Percentiles rank a stretch among this genome's conserved stretches.
Conservation (phyloP, 1,140 invertebrate species). For the Drosophila murphyi region DNA sequence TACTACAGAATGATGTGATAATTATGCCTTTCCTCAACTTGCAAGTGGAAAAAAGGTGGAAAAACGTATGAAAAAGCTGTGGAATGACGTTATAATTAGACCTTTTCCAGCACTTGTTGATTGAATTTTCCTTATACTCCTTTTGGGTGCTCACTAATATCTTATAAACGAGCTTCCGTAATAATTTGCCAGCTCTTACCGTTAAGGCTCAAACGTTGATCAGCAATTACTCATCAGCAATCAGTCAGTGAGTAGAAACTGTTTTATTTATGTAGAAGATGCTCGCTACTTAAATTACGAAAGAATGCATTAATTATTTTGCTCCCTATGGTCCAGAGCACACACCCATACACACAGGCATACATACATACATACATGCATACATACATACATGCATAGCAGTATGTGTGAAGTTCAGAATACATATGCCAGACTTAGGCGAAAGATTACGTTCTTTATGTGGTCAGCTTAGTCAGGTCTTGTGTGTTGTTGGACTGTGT, state of each 20-base stretch:
- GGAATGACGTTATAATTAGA: too few relatives aligned
- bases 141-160: neutral
- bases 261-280: constrained; percentile 4
- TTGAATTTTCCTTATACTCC: neutral
- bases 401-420: constrained; percentile 18
- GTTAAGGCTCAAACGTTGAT: neutral
- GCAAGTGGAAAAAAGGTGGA: too few relatives aligned
- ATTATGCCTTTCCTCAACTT: too few relatives aligned
- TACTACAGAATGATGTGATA: too few relatives aligned
- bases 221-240: neutral
- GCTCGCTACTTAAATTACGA: constrained; percentile 1
- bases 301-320: constrained; percentile 7
- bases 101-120: neutral
- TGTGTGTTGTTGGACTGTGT: neutral
- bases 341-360: neutral
- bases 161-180: neutral
- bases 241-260: constrained; percentile 1
- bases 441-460: constrained; percentile 6
- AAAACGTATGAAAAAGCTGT: too few relatives aligned
- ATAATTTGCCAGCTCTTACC: neutral
- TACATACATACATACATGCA: neutral
- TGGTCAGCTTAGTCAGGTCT: neutral
- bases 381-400: neutral
- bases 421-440: neutral
- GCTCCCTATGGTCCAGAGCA: neutral